Evolutionary conservation across 2,797 vertebrate genomes (phyloP).

Genomic region (Sphaeramia orbicularis): DNA sequence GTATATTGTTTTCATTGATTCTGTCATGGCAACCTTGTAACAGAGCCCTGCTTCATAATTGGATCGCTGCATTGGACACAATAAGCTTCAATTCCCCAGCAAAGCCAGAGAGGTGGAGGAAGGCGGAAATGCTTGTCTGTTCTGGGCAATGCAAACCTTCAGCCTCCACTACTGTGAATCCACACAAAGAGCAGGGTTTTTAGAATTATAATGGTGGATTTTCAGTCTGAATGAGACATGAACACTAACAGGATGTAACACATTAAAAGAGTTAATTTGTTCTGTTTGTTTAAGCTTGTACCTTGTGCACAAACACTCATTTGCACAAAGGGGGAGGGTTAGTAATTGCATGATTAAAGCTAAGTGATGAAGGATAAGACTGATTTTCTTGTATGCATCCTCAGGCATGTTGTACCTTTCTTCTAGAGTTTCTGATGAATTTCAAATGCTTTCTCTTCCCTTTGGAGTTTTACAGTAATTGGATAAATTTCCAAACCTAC

Average conservation of each 20-base stretch:
- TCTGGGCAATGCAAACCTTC: conserved; percentile 32
- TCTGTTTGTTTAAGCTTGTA: conserved; percentile 12
- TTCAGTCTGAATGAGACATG: neutral
- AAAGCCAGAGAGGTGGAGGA: conserved; percentile 15
- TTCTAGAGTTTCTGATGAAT: conserved; percentile 23
- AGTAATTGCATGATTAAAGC: conserved; percentile 47
- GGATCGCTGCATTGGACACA: conserved; percentile 68
- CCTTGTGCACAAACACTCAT: conserved; percentile 5
- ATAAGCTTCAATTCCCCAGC: conserved; percentile 49
- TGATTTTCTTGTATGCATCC: conserved; percentile 33
- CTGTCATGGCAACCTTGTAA: conserved; percentile 79
- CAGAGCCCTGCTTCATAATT: conserved; percentile 79
- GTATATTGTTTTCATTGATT: conserved; percentile 86
- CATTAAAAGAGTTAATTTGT: conserved; percentile 1
- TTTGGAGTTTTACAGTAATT: conserved; percentile 26
- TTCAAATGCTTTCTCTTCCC: conserved; percentile 18
- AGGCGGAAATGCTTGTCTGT: conserved; percentile 32
- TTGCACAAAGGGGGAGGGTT: conserved; percentile 33
- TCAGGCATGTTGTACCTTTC: conserved; percentile 32
- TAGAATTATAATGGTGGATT: neutral
- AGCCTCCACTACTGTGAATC: conserved; percentile 12
- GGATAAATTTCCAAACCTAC: conserved; percentile 21
- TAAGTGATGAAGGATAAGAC: conserved; percentile 45
- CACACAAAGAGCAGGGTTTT: conserved; percentile 8
- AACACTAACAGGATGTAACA: neutral